Conservation (phyloP, 1,140 invertebrate genomes). For the Danaus melanippus region DNA sequence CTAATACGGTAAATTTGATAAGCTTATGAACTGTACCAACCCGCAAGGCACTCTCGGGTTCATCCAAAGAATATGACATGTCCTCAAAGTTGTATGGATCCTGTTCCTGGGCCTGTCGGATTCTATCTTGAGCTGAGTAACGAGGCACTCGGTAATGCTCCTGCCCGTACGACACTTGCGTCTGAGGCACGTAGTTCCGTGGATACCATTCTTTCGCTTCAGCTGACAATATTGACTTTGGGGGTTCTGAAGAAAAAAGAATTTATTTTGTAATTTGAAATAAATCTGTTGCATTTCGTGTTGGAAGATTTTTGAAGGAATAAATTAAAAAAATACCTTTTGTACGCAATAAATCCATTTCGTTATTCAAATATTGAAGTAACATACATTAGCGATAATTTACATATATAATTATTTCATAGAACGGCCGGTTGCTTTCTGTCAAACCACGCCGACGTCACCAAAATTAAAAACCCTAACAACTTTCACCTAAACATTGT, state of each 20-base stretch:
- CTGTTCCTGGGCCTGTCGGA: conserved; percentile 60
- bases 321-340: background rate
- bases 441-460: conserved; percentile 57
- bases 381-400: conserved; percentile 7
- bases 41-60: conserved; percentile 53
- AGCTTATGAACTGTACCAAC: conserved; percentile 24
- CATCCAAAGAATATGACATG: conserved; percentile 56
- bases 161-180: conserved; percentile 31
- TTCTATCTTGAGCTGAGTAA: conserved; percentile 61
- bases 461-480: conserved; percentile 57
- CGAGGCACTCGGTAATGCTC: conserved; percentile 51
- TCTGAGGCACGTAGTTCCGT: conserved; percentile 61
- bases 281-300: too few relatives aligned
- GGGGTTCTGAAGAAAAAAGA: conserved; percentile 38
- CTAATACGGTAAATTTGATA: background rate
- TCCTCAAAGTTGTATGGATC: conserved; percentile 61
- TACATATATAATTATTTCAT: conserved; percentile 3
- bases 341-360: too few relatives aligned
- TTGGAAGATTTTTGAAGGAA: too few relatives aligned
- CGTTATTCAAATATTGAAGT: background rate
- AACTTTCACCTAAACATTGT: conserved; percentile 62
- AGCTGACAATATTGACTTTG: conserved; percentile 62
- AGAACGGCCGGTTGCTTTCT: conserved; percentile 31
- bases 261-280: too few relatives aligned
- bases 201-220: conserved; percentile 72